These are phyloP conservation scores for Cybosia mesomella DNA, from an alignment of 2,888 invertebrate genomes.

Conservation along the genomic window DNA sequence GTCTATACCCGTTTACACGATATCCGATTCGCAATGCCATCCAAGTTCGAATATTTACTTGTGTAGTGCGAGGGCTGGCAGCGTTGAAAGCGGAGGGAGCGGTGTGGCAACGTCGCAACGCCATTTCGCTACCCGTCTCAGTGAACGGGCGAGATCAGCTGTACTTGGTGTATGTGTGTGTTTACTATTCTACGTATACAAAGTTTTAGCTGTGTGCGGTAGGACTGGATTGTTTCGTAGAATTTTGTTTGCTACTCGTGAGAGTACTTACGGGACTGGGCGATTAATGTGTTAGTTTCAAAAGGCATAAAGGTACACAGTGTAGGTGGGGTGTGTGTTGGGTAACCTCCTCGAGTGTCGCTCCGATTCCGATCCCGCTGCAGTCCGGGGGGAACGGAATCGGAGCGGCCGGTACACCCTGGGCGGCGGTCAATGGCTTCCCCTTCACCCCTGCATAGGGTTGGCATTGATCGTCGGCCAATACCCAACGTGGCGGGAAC, in stretches of 20 bases:
- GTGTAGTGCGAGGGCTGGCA: slow-evolving; percentile 65
- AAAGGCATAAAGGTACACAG: slow-evolving; percentile 14
- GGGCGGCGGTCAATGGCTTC: too few species aligned
- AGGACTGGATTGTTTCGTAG: slow-evolving; percentile 35
- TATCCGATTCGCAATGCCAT: slow-evolving; percentile 71
- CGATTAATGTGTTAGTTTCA: slow-evolving; percentile 32
- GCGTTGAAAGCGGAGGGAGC: slow-evolving; percentile 52
- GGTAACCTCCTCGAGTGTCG: too few species aligned
- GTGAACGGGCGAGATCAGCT: slow-evolving; percentile 53
- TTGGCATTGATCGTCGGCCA: too few species aligned
- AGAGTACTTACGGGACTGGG: slow-evolving; percentile 20
- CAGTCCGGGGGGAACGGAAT: too few species aligned
- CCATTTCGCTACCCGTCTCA: slow-evolving; percentile 61
- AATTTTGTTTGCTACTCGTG: slow-evolving; percentile 22
- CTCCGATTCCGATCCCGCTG: too few species aligned
- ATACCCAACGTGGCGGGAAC: too few species aligned
- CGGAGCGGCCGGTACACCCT: too few species aligned
- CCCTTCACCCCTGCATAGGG: too few species aligned
- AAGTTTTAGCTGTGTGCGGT: slow-evolving; percentile 33
- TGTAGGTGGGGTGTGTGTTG: too few species aligned
- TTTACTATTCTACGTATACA: slow-evolving; percentile 45
- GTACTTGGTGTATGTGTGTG: slow-evolving; percentile 43
- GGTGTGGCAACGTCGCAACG: slow-evolving; percentile 68
- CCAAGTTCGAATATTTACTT: slow-evolving; percentile 72
- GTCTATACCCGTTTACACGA: slow-evolving; percentile 57